Conservation (phyloP, 2,113 vertebrate genomes). For the Neoarius graeffei region DNA sequence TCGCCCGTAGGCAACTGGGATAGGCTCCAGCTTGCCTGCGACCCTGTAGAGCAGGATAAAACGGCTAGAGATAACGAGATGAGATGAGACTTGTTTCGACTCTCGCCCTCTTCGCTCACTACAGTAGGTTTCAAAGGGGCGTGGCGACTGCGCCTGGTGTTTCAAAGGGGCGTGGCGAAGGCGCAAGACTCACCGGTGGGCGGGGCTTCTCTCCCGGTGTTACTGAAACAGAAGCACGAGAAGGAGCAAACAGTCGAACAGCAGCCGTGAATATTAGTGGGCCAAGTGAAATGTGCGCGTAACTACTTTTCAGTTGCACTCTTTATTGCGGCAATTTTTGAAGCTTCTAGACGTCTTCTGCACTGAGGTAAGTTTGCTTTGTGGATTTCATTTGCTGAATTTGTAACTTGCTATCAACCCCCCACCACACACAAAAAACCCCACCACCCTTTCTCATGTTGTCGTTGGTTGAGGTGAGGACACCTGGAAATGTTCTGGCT, state of each 20-base stretch:
- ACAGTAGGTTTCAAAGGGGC: not conserved
- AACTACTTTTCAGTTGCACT: not conserved
- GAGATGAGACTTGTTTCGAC: not conserved
- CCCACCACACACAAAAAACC: not conserved
- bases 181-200: not conserved
- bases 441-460: not conserved
- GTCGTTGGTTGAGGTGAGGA: not conserved
- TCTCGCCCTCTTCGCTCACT: not conserved
- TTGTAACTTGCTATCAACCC: not conserved
- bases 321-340: not conserved
- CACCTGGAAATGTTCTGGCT: not conserved
- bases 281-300: not conserved
- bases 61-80: too few species aligned
- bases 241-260: not conserved
- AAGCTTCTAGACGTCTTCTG: not conserved
- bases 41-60: too few species aligned
- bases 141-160: too few species aligned
- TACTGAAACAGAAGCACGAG: not conserved
- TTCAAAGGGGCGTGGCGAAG: not conserved
- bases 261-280: not conserved
- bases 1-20: too few species aligned
- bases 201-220: conserved; percentile 6
- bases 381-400: not conserved
- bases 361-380: conserved; percentile 8
- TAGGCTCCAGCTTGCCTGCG: too few species aligned